Evolutionary conservation across 2,113 vertebrate species (phyloP).

Genomic region (Halcyon malimbica): DNA sequence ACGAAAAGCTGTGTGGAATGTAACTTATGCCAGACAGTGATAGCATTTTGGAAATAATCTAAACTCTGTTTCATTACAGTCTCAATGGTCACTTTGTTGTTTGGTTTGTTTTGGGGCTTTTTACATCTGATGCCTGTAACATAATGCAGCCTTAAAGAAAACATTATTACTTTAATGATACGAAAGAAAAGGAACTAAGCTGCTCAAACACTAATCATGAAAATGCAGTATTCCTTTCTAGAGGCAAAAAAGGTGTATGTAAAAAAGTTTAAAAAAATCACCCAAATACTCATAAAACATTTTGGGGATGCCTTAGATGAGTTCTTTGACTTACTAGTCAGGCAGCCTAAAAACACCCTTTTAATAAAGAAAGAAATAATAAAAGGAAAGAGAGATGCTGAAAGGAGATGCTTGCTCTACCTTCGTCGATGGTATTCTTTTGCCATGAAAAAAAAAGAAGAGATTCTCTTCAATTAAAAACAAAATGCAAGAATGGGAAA

Average conservation of each 20-base stretch:
- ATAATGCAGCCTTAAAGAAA: constrained; percentile 83
- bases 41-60: neutral
- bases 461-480: constrained; percentile 73
- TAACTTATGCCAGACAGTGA: neutral
- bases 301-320: constrained; percentile 58
- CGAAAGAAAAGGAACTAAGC: constrained; percentile 74
- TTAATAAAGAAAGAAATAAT: constrained; percentile 22
- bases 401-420: constrained; percentile 68
- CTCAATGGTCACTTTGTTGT: neutral
- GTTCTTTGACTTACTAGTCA: constrained; percentile 59
- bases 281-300: constrained; percentile 38
- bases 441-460: constrained; percentile 77
- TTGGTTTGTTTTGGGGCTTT: neutral
- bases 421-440: constrained; percentile 71
- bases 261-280: constrained; percentile 9
- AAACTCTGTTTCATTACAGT: neutral
- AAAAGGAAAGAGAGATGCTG: constrained; percentile 63
- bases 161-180: constrained; percentile 68
- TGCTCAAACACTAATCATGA: constrained; percentile 73
- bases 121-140: constrained; percentile 54
- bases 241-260: constrained; percentile 70
- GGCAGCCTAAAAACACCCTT: constrained; percentile 54
- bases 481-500: constrained; percentile 66
- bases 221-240: constrained; percentile 79
- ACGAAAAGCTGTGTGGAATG: neutral